A percentile compares a stretch with the other conserved stretches of the same genome.
Conservation (phyloP, 2,113 vertebrate genomes). For the Calidris pygmaea region DNA sequence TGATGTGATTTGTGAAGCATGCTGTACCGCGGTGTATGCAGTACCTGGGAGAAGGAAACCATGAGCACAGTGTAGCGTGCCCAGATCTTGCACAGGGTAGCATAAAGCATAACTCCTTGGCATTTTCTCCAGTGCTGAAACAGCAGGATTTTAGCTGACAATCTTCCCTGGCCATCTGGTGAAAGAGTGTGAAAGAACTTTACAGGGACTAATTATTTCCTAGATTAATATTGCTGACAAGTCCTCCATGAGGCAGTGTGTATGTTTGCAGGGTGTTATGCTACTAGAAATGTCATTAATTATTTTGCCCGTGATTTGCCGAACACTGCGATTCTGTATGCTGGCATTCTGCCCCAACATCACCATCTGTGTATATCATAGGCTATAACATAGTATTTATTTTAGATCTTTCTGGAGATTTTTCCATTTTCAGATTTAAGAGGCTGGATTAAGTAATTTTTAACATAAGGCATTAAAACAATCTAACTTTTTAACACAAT, state of each 20-base stretch:
- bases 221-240: constrained; percentile 71
- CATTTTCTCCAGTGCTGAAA: constrained; percentile 63
- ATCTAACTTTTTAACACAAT: background rate
- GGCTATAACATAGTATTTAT: background rate
- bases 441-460: background rate
- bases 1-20: background rate
- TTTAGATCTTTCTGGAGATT: background rate
- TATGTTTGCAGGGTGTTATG: constrained; percentile 6
- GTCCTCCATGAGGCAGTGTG: constrained; percentile 13
- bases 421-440: constrained; percentile 4
- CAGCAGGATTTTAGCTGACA: constrained; percentile 73
- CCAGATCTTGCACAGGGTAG: constrained; percentile 9
- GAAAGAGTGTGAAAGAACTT: constrained; percentile 60
- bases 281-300: constrained; percentile 45
- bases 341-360: background rate
- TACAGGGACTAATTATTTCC: constrained; percentile 62
- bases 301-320: background rate
- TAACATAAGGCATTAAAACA: background rate
- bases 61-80: background rate
- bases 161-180: constrained; percentile 68
- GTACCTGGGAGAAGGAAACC: background rate
- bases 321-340: background rate
- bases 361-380: constrained; percentile 5
- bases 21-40: background rate
- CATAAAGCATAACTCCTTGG: constrained; percentile 28